A percentile compares a stretch with the other conserved stretches of the same genome.
Evolutionary conservation across 2,888 invertebrate species (phyloP).

Genomic region (Mesochorus sp.): DNA sequence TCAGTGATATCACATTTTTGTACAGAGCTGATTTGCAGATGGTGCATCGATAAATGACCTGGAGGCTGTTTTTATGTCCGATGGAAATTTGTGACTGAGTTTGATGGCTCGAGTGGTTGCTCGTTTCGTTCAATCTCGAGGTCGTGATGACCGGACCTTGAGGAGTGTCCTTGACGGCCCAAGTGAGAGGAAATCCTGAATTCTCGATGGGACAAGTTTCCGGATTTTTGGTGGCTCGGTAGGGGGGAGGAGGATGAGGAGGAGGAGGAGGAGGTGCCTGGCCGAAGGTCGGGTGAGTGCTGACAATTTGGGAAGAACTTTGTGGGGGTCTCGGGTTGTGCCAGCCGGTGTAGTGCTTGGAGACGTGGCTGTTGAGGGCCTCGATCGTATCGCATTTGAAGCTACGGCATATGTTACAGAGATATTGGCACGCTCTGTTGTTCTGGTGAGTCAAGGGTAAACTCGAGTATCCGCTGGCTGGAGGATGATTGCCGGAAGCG

Average conservation of each 20-base stretch:
- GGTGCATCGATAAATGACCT: slow-evolving; percentile 37
- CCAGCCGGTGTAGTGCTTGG: slow-evolving; percentile 33
- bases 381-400: slow-evolving; percentile 33
- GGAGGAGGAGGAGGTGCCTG: no score
- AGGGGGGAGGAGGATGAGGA: no score
- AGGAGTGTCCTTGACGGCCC: slow-evolving; percentile 35
- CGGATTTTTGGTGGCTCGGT: no score
- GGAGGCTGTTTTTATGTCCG: slow-evolving; percentile 76
- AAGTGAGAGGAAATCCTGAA: neutral
- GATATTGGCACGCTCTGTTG: neutral
- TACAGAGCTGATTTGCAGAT: slow-evolving; percentile 49
- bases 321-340: neutral
- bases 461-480: neutral
- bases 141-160: slow-evolving; percentile 19
- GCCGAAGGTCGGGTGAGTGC: neutral
- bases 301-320: neutral
- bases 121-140: neutral
- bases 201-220: no score
- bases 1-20: slow-evolving; percentile 36
- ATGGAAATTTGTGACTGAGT: slow-evolving; percentile 85
- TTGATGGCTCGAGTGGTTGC: slow-evolving; percentile 77
- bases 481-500: slow-evolving; percentile 46
- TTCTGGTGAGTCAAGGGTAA: neutral
- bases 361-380: slow-evolving; percentile 34
- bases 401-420: slow-evolving; percentile 43